These are phyloP conservation scores for Meloidogyne hapla DNA, from an alignment of 1,140 invertebrate species.

Conservation along the genomic window DNA sequence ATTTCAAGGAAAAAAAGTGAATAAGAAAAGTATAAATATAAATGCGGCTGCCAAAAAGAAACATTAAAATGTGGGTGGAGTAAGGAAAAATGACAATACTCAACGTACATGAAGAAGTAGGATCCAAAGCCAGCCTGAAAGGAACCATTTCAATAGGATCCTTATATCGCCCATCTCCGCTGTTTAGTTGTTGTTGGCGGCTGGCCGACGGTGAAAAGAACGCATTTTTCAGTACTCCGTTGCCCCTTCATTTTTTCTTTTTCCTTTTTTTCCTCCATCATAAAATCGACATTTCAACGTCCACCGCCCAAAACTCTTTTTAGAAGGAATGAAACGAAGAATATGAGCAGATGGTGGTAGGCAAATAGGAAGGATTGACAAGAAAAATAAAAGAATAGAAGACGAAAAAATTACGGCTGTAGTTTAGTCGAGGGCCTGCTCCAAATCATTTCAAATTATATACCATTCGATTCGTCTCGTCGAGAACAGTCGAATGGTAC, in stretches of 20 bases:
- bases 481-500: too few relatives aligned
- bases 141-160: neutral
- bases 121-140: neutral
- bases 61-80: neutral
- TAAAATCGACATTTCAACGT: conserved; percentile 6
- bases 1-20: neutral
- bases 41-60: neutral
- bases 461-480: too few relatives aligned
- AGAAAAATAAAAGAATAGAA: neutral
- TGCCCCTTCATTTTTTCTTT: neutral
- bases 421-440: too few relatives aligned
- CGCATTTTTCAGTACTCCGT: neutral
- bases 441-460: too few relatives aligned
- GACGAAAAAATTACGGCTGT: neutral
- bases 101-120: neutral
- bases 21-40: neutral
- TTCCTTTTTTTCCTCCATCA: neutral
- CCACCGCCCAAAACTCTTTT: neutral
- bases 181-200: neutral
- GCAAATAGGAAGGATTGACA: neutral
- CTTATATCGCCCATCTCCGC: neutral
- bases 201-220: neutral
- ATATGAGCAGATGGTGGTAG: neutral
- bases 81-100: neutral
- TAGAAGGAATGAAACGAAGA: neutral